Evolutionary conservation across 2,797 vertebrate genomes (phyloP).

Genomic region (Tokudaia tokunoshimensis): DNA sequence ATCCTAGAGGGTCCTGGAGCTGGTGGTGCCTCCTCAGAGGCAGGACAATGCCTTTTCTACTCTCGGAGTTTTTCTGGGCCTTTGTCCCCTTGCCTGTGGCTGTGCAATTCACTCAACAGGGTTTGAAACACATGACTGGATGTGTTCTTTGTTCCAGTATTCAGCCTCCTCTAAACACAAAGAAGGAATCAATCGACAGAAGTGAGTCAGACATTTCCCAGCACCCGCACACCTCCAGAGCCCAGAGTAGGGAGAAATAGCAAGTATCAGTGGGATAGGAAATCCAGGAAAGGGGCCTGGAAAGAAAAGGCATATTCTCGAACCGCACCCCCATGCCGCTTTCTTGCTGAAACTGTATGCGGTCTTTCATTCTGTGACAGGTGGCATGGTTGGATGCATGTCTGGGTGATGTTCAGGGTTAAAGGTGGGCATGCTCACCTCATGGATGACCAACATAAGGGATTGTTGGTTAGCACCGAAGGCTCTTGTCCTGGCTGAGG

Average conservation of each 20-base stretch:
- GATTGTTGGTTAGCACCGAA: not conserved
- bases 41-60: not conserved
- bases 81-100: not conserved
- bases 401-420: not conserved
- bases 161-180: not conserved
- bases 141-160: not conserved
- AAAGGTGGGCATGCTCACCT: not conserved
- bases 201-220: slow-evolving; percentile 11
- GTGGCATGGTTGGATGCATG: not conserved
- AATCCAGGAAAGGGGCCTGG: not conserved
- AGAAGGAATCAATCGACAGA: slow-evolving; percentile 1
- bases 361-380: slow-evolving; percentile 1
- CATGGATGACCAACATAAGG: not conserved
- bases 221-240: not conserved
- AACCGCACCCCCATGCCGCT: not conserved
- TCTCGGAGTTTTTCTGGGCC: not conserved
- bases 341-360: not conserved
- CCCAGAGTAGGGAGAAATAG: not conserved
- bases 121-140: not conserved
- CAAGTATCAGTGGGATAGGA: not conserved
- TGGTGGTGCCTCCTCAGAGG: not conserved
- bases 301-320: not conserved
- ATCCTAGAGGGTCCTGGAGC: not conserved
- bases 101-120: not conserved
- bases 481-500: not conserved